Evolutionary conservation across 2,888 invertebrate species (phyloP).

Genomic region (Acanthosepion pharaonis): DNA sequence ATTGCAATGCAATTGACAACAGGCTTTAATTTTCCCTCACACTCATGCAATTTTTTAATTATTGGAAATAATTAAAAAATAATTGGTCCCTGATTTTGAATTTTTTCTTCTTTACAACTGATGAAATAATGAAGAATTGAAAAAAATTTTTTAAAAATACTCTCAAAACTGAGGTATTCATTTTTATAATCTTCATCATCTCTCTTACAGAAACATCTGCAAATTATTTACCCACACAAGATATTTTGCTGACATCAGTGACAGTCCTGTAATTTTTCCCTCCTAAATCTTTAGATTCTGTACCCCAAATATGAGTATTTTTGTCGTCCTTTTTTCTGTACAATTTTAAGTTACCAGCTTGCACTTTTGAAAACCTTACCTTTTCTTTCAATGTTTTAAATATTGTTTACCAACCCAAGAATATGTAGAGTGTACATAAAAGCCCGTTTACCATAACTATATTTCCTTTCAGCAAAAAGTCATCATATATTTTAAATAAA

Average conservation of each 20-base stretch:
- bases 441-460: not conserved
- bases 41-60: not conserved
- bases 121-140: too few species aligned
- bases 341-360: not conserved
- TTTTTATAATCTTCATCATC: too few species aligned
- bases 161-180: too few species aligned
- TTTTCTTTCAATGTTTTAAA: not conserved
- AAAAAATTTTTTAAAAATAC: too few species aligned
- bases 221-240: too few species aligned
- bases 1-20: too few species aligned
- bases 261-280: too few species aligned
- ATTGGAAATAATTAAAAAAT: not conserved
- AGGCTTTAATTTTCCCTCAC: too few species aligned
- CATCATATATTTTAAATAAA: not conserved
- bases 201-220: too few species aligned
- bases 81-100: not conserved
- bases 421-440: not conserved
- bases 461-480: too few species aligned
- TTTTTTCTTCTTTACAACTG: too few species aligned
- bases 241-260: too few species aligned
- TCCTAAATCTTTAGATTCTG: not conserved
- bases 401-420: not conserved
- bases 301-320: not conserved
- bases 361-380: not conserved
- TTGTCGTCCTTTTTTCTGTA: not conserved